Percentiles rank a stretch among this genome's conserved stretches.
Evolutionary conservation across 2,888 invertebrate species (phyloP).

Genomic region (Lycaena phlaeas): DNA sequence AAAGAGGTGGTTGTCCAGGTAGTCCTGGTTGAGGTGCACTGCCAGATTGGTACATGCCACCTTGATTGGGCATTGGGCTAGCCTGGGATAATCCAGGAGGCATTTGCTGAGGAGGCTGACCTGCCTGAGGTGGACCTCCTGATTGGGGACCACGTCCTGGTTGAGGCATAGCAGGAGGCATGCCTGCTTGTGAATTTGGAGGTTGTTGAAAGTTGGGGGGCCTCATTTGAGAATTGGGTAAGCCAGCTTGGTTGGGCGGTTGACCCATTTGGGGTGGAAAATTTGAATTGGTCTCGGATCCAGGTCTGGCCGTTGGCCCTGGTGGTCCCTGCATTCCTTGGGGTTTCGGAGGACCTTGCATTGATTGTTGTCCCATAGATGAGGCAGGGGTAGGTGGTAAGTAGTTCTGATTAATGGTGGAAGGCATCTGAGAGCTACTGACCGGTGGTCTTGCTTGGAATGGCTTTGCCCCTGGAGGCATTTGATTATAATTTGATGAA

Average conservation of each 20-base stretch:
- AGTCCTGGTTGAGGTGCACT: slow-evolving; percentile 13
- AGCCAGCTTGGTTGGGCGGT: slow-evolving; percentile 27
- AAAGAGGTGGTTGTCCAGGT: slow-evolving; percentile 17
- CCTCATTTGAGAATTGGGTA: slow-evolving; percentile 8
- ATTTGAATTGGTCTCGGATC: slow-evolving; percentile 17
- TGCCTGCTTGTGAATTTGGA: slow-evolving; percentile 16
- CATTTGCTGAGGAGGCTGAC: not conserved
- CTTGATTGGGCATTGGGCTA: slow-evolving; percentile 16
- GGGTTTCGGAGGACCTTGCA: slow-evolving; percentile 24
- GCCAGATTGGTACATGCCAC: slow-evolving; percentile 12
- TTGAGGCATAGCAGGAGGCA: not conserved
- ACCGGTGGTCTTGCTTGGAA: slow-evolving; percentile 32
- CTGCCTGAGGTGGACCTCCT: not conserved
- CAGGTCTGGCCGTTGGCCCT: slow-evolving; percentile 16
- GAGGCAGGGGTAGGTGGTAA: slow-evolving; percentile 28
- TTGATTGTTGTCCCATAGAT: slow-evolving; percentile 25
- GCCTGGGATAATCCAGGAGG: not conserved
- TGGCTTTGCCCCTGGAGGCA: slow-evolving; percentile 37
- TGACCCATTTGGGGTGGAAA: slow-evolving; percentile 23
- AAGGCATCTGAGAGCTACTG: slow-evolving; percentile 28
- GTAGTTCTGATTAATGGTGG: slow-evolving; percentile 30
- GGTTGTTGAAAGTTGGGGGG: slow-evolving; percentile 1
- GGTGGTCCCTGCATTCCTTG: slow-evolving; percentile 25
- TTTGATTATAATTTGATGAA: slow-evolving; percentile 34
- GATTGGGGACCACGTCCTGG: not conserved